Evolutionary conservation across 2,797 vertebrate species (phyloP).

Genomic region (Sciaenops ocellatus): DNA sequence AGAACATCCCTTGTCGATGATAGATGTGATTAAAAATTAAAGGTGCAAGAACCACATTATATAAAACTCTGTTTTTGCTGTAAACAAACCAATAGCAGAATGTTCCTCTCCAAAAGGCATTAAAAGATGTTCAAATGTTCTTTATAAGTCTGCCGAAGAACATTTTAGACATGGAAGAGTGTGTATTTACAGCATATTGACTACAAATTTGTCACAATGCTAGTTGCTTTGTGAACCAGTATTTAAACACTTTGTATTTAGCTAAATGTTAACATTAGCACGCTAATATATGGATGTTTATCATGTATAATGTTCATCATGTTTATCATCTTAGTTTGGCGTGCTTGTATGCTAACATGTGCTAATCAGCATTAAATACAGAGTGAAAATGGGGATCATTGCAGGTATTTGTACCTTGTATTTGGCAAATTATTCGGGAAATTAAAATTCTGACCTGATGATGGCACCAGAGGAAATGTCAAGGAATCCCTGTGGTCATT

Average conservation of each 20-base stretch:
- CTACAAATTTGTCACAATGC: background rate
- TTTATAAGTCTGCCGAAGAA: background rate
- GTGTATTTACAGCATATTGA: background rate
- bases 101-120: background rate
- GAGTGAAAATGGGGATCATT: background rate
- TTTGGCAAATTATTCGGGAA: too few relatives aligned
- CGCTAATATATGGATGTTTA: too few relatives aligned
- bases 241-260: too few relatives aligned
- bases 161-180: background rate
- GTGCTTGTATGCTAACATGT: background rate
- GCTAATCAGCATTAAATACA: background rate
- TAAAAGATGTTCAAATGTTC: background rate
- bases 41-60: background rate
- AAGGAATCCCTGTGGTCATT: background rate
- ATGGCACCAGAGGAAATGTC: background rate
- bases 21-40: background rate
- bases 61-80: background rate
- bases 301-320: too few relatives aligned
- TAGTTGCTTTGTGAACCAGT: too few relatives aligned
- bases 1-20: background rate
- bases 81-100: background rate
- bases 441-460: background rate
- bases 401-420: too few relatives aligned
- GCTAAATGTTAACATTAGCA: too few relatives aligned
- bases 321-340: background rate